phyloP scores from a whole-genome alignment of 2,113 vertebrate species.

The Leuciscus idus region DNA sequence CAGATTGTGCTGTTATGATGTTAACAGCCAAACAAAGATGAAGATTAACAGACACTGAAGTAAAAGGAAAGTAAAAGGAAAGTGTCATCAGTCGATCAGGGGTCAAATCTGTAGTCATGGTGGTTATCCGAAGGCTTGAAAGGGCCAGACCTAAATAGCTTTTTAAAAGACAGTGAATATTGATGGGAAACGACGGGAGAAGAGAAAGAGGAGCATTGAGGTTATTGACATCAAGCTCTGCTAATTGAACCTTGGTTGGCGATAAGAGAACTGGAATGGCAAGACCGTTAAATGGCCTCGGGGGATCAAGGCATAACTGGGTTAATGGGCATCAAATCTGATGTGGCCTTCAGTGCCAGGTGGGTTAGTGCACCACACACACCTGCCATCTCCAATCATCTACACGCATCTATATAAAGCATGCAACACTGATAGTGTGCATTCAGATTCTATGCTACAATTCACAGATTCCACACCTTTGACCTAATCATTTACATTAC shows the following conservation, averaged over 20 bases:
- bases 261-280: constrained; percentile 58
- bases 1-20: not conserved
- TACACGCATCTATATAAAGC: not conserved
- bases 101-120: not conserved
- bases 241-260: constrained; percentile 70
- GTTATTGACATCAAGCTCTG: constrained; percentile 67
- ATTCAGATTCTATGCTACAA: not conserved
- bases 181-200: not conserved
- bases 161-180: constrained; percentile 50
- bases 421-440: not conserved
- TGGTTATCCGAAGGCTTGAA: not conserved
- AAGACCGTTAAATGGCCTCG: constrained; percentile 76
- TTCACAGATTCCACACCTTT: not conserved
- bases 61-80: not conserved
- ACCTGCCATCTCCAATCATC: constrained; percentile 16
- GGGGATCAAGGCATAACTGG: constrained; percentile 63
- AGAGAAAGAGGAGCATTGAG: constrained; percentile 22
- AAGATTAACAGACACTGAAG: not conserved
- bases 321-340: constrained; percentile 65
- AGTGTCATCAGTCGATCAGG: constrained; percentile 23
- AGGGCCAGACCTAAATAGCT: constrained; percentile 47
- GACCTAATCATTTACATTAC: not conserved
- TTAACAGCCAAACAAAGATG: not conserved
- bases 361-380: constrained; percentile 46
- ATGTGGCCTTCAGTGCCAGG: constrained; percentile 61